These are phyloP conservation scores for Tenthredo mesomela DNA, from an alignment of 2,888 invertebrate species.

Conservation along the genomic window DNA sequence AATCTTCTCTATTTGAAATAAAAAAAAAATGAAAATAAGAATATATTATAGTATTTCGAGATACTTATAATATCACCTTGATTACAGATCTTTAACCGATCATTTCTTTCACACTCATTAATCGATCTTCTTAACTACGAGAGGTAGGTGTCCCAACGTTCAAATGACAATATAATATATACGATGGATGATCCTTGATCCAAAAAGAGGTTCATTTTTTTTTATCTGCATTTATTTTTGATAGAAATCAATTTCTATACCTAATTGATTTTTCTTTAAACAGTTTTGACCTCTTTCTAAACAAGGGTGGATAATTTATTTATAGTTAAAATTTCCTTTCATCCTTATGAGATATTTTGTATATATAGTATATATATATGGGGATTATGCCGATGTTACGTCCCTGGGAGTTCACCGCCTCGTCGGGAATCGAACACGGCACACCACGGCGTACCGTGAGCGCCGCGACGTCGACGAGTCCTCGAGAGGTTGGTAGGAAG, in stretches of 20 bases:
- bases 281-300: not conserved
- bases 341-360: not conserved
- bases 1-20: not conserved
- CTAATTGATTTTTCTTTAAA: too few relatives aligned
- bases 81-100: not conserved
- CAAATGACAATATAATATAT: too few relatives aligned
- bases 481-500: conserved; percentile 41
- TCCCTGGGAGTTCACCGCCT: conserved; percentile 53
- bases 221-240: too few relatives aligned
- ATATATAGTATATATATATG: not conserved
- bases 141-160: not conserved
- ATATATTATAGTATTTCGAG: not conserved
- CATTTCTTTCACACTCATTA: not conserved
- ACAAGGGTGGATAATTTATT: not conserved
- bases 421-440: conserved; percentile 65
- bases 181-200: not conserved
- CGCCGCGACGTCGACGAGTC: conserved; percentile 56
- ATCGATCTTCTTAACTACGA: not conserved
- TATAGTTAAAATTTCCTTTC: not conserved
- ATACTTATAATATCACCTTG: not conserved
- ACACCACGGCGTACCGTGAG: conserved; percentile 59
- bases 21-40: not conserved
- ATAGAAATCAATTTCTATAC: not conserved
- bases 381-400: not conserved
- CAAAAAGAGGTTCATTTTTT: not conserved